These are phyloP conservation scores for Rhagium mordax DNA, from an alignment of 2,888 invertebrate species.

Conservation along the genomic window DNA sequence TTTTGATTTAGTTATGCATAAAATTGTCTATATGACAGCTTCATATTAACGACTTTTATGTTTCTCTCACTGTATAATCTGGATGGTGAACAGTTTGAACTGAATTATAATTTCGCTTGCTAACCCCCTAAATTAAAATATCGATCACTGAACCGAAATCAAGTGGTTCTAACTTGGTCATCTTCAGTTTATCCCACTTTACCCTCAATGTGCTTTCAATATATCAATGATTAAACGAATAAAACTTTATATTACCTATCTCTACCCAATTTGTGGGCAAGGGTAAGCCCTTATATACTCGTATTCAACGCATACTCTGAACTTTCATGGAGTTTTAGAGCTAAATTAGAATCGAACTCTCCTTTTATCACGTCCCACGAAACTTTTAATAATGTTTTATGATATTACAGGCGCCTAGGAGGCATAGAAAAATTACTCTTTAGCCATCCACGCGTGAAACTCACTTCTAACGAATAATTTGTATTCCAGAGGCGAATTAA, in stretches of 20 bases:
- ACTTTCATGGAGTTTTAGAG: constrained; percentile 6
- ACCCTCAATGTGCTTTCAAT: not conserved
- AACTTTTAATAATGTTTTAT: constrained; percentile 2
- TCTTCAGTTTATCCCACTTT: not conserved
- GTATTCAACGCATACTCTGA: not conserved
- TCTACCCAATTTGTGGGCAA: not conserved
- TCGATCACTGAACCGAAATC: too few species aligned
- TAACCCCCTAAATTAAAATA: too few species aligned
- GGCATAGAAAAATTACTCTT: not conserved
- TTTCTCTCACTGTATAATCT: too few species aligned
- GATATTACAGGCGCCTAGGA: not conserved
- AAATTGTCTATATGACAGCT: too few species aligned
- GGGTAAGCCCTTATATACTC: not conserved
- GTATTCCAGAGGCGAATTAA: constrained; percentile 22
- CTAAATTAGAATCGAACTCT: constrained; percentile 11
- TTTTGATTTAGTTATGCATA: too few species aligned
- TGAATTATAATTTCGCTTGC: too few species aligned
- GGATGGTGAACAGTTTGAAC: too few species aligned
- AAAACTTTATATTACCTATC: not conserved
- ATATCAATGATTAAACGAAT: constrained; percentile 7
- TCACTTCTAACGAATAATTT: constrained; percentile 3
- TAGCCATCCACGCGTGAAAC: not conserved
- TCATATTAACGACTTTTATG: too few species aligned
- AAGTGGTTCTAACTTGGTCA: too few species aligned
- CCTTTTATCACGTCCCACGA: not conserved